These are phyloP conservation scores for Melieria omissa DNA, from an alignment of 2,888 invertebrate genomes.

Conservation along the genomic window DNA sequence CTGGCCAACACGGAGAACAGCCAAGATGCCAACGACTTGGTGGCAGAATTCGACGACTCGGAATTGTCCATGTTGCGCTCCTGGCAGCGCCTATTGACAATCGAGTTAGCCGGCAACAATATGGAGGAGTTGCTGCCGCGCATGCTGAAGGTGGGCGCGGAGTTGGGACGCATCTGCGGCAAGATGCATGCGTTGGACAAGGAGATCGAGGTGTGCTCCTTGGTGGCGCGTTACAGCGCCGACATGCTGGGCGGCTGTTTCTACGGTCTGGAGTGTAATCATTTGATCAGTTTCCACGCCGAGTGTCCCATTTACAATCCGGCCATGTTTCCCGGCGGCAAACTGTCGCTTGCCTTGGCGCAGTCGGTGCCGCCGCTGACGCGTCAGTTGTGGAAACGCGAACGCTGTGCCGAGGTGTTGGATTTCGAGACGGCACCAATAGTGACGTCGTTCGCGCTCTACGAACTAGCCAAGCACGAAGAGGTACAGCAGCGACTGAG, in stretches of 20 bases:
- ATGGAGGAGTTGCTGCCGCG: slow-evolving; percentile 66
- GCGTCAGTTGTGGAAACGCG: slow-evolving; percentile 47
- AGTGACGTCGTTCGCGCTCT: slow-evolving; percentile 68
- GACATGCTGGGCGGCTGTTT: slow-evolving; percentile 68
- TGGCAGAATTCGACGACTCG: slow-evolving; percentile 57
- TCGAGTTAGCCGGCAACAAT: slow-evolving; percentile 64
- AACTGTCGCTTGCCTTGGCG: slow-evolving; percentile 26
- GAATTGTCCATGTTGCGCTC: slow-evolving; percentile 55
- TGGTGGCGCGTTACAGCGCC: slow-evolving; percentile 67
- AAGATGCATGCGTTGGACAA: slow-evolving; percentile 11
- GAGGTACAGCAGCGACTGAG: slow-evolving; percentile 66
- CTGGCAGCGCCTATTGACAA: slow-evolving; percentile 58
- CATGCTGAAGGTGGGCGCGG: slow-evolving; percentile 49
- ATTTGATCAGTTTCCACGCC: slow-evolving; percentile 60
- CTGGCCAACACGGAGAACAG: slow-evolving; percentile 46
- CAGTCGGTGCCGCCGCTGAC: slow-evolving; percentile 51
- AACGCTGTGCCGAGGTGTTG: slow-evolving; percentile 49
- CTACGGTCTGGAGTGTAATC: slow-evolving; percentile 67
- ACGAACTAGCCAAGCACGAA: slow-evolving; percentile 57
- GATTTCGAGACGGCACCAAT: slow-evolving; percentile 74
- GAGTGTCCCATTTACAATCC: slow-evolving; percentile 53
- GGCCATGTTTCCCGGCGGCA: no score
- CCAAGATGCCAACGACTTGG: slow-evolving; percentile 53
- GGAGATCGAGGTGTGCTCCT: slow-evolving; percentile 53
- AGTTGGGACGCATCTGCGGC: slow-evolving; percentile 33